Evolutionary conservation across 2,113 vertebrate species (phyloP).

Genomic region (Larimichthys crocea): DNA sequence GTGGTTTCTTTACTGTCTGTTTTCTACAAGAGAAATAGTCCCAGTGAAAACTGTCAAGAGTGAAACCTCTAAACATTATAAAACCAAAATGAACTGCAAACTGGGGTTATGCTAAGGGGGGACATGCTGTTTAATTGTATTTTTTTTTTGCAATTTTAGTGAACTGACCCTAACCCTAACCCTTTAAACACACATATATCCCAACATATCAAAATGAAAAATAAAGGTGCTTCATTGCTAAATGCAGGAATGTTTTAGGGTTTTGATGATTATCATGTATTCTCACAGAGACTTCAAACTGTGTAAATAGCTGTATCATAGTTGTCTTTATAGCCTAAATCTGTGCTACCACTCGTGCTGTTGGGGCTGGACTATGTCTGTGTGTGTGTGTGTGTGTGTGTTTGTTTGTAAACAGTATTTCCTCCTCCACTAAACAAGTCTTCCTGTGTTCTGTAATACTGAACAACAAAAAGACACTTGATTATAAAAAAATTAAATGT

Average conservation of each 20-base stretch:
- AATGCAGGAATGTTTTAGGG: constrained; percentile 28
- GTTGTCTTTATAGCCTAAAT: constrained; percentile 25
- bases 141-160: constrained; percentile 14
- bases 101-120: too few species aligned
- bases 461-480: neutral
- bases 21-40: neutral
- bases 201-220: constrained; percentile 15
- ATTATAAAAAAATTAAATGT: constrained; percentile 23
- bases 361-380: constrained; percentile 13
- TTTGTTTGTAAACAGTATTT: constrained; percentile 26
- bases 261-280: constrained; percentile 2
- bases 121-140: neutral
- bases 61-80: neutral
- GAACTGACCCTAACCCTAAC: constrained; percentile 13
- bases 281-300: constrained; percentile 45
- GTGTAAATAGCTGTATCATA: constrained; percentile 70
- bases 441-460: constrained; percentile 25
- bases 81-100: neutral
- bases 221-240: constrained; percentile 29
- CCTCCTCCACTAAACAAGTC: neutral
- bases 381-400: constrained; percentile 27
- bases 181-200: neutral
- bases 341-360: constrained; percentile 14
- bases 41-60: neutral
- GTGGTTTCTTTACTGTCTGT: neutral